Conservation (phyloP, 2,797 vertebrate species). For the Octomys mimax region DNA sequence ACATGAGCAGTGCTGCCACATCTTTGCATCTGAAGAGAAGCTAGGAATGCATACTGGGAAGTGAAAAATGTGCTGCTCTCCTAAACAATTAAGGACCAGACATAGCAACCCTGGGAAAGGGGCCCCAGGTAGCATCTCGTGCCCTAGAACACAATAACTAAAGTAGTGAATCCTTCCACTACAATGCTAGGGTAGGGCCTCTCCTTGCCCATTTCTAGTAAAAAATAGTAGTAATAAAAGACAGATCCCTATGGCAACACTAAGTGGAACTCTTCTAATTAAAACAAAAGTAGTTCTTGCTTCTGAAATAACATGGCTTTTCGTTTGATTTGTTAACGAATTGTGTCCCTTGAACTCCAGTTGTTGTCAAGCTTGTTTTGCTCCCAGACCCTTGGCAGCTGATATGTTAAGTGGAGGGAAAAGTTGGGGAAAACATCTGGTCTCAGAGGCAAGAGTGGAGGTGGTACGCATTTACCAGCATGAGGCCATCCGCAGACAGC, state of each 20-base stretch:
- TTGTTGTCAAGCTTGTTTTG: neutral
- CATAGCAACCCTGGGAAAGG: neutral
- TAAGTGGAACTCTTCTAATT: neutral
- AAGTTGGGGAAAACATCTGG: conserved; percentile 8
- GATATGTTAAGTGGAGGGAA: neutral
- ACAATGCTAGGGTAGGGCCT: neutral
- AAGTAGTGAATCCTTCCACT: neutral
- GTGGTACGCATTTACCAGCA: conserved; percentile 65
- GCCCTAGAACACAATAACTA: neutral
- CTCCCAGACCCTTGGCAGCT: conserved; percentile 43
- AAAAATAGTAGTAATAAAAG: conserved; percentile 14
- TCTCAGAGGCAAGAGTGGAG: conserved; percentile 79
- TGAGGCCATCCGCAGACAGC: conserved; percentile 65
- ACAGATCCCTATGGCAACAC: neutral
- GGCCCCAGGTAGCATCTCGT: neutral
- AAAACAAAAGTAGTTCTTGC: neutral
- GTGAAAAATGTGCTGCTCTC: neutral
- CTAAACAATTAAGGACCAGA: neutral
- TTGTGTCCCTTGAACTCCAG: conserved; percentile 16
- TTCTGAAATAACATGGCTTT: neutral
- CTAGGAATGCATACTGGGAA: neutral
- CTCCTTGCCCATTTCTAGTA: neutral
- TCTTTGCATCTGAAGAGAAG: neutral
- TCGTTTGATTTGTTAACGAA: neutral
- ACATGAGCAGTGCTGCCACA: neutral